A percentile compares a stretch with the other conserved stretches of the same genome.
Conservation (phyloP, 2,888 invertebrate species). For the Plutella xylostella region DNA sequence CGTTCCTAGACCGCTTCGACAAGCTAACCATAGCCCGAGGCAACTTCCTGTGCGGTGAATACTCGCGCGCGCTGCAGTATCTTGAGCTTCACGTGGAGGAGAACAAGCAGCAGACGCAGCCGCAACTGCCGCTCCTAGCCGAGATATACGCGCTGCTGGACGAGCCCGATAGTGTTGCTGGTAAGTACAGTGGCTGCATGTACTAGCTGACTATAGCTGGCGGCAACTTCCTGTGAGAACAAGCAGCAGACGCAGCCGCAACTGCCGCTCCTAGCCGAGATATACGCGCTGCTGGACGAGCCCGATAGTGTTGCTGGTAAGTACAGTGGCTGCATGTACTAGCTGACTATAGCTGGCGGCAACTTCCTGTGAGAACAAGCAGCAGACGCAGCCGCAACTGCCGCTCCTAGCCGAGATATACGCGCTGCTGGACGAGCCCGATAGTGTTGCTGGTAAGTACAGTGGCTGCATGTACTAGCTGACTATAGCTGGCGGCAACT, state of each 20-base stretch:
- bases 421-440: slow-evolving; percentile 88
- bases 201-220: slow-evolving; percentile 77
- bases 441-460: slow-evolving; percentile 84
- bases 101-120: slow-evolving; percentile 61
- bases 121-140: slow-evolving; percentile 73
- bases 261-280: slow-evolving; percentile 76
- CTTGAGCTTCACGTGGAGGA: slow-evolving; percentile 78
- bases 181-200: slow-evolving; percentile 39
- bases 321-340: slow-evolving; percentile 61
- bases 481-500: slow-evolving; percentile 78
- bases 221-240: slow-evolving; percentile 75
- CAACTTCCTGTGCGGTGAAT: slow-evolving; percentile 80
- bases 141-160: slow-evolving; percentile 90
- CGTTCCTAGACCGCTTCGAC: slow-evolving; percentile 66
- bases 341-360: slow-evolving; percentile 75
- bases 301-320: slow-evolving; percentile 89
- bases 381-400: slow-evolving; percentile 70
- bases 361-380: slow-evolving; percentile 76
- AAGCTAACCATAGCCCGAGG: slow-evolving; percentile 77
- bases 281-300: slow-evolving; percentile 90
- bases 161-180: slow-evolving; percentile 92
- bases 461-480: slow-evolving; percentile 64
- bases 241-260: slow-evolving; percentile 69
- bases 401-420: slow-evolving; percentile 83
- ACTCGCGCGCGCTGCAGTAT: slow-evolving; percentile 80